phyloP scores from a whole-genome alignment of 2,113 vertebrate genomes.

The Saccopteryx bilineata region DNA sequence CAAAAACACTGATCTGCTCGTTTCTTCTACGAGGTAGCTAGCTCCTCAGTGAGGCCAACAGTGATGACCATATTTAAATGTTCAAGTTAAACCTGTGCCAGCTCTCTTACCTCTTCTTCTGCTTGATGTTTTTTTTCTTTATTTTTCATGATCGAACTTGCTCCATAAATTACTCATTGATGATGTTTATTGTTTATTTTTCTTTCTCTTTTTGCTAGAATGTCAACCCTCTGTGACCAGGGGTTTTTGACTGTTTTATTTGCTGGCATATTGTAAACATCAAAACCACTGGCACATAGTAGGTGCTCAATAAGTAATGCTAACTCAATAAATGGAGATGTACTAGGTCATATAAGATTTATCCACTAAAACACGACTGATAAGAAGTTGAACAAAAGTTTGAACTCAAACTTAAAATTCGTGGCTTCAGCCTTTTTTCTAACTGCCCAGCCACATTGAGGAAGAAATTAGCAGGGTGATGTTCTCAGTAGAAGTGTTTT shows the following conservation, averaged over 20 bases:
- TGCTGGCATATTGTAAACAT: not conserved
- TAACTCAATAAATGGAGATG: not conserved
- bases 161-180: not conserved
- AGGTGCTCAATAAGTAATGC: not conserved
- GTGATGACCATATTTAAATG: not conserved
- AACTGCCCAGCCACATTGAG: not conserved
- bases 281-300: not conserved
- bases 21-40: not conserved
- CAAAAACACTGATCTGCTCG: not conserved
- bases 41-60: not conserved
- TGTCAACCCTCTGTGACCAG: not conserved
- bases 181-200: not conserved
- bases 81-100: not conserved
- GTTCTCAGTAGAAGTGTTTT: not conserved
- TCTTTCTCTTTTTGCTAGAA: not conserved
- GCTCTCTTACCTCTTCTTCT: not conserved
- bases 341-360: not conserved
- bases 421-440: not conserved
- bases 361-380: not conserved
- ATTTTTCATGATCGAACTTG: not conserved
- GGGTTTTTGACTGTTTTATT: conserved; percentile 2
- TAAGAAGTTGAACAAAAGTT: not conserved
- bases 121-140: not conserved
- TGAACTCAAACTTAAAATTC: not conserved
- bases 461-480: not conserved